Percentiles rank a stretch among this genome's conserved stretches.
Conservation (phyloP, 2,113 vertebrate genomes). For the Benitochromis conjunctus region DNA sequence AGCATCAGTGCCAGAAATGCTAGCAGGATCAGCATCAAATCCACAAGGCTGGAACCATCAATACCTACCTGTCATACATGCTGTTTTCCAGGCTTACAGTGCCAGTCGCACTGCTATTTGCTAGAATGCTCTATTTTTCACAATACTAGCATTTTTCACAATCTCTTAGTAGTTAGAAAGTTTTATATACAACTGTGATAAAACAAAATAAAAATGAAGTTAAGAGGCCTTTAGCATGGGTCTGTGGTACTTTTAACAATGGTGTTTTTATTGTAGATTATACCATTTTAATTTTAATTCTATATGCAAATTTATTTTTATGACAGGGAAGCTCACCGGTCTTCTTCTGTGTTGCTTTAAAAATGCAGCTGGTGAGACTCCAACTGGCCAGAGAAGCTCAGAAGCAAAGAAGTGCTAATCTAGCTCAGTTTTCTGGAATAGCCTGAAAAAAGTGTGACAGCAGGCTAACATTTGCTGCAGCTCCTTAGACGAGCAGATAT, state of each 20-base stretch:
- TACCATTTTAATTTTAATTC: too few relatives aligned
- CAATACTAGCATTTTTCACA: too few relatives aligned
- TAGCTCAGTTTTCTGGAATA: neutral
- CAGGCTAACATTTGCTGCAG: neutral
- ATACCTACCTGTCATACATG: neutral
- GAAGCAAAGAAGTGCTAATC: neutral
- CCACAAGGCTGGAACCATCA: neutral
- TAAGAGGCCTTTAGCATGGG: too few relatives aligned
- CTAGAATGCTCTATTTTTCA: too few relatives aligned
- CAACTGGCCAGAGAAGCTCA: neutral
- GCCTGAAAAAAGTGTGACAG: neutral
- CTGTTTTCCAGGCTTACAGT: neutral
- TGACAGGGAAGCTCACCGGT: neutral
- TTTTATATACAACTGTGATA: too few relatives aligned
- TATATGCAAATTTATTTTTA: neutral
- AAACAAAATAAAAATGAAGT: too few relatives aligned
- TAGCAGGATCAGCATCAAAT: neutral
- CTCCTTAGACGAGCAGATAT: neutral
- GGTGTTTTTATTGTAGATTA: too few relatives aligned
- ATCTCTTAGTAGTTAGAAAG: too few relatives aligned
- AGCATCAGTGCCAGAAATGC: neutral
- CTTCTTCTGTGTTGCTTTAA: neutral
- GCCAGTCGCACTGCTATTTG: neutral
- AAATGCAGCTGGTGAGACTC: neutral
- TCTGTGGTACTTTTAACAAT: too few relatives aligned